Base-by-base conservation (phyloP, 2,888 invertebrate genomes). In the Asteroscopus sphinx region DNA sequence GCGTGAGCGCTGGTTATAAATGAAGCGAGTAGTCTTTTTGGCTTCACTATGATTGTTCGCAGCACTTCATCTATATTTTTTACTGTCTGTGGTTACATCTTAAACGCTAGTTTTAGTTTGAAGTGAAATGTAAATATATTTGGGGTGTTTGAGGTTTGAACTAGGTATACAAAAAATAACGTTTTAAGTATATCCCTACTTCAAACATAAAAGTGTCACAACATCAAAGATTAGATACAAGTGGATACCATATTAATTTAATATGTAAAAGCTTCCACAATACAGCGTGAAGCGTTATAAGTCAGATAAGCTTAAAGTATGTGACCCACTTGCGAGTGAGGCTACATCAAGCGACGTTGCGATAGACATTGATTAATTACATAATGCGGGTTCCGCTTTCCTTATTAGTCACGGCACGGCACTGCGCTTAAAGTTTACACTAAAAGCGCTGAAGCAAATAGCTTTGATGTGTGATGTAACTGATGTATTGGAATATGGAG, bases 351-450 rank as follows among this genome's bases (percentile, higher is more conserved):
- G 49, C 32, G 62, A 45, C 32, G 28, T 46, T 46, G 57, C 32
- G 49, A 49, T 21, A 63, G 63, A 63, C 63, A 8, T 42, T 57
- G 63, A 64, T 64, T 64, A 64, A 64, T 58, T 63, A 58, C 51
- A 42, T 37, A n/a, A 51, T 58, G 58, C 46, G 40, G 40, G 33
- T 46, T 30, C 17, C 41, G 45, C 36, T 36, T 39, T 13, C 28
- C 33, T 51, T 42, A 47, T 64, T 57, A 47, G 13, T 33, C 11
- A 37, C 33, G 41, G 11, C n/a, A n/a, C 28, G 9, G 7, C n/a
- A n/a, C n/a, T 35, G n/a, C 9, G 49, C 11, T 28, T 33, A 6
- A 26, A 44, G 51, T 62, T 37, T 33, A 32, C 45, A 36, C 35
- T 49, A 42, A 46, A 51, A 37, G 46, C 33, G 1, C 17, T 47